These are phyloP conservation scores for Bombus superbus DNA, from an alignment of 1,140 invertebrate species.

Conservation along the genomic window DNA sequence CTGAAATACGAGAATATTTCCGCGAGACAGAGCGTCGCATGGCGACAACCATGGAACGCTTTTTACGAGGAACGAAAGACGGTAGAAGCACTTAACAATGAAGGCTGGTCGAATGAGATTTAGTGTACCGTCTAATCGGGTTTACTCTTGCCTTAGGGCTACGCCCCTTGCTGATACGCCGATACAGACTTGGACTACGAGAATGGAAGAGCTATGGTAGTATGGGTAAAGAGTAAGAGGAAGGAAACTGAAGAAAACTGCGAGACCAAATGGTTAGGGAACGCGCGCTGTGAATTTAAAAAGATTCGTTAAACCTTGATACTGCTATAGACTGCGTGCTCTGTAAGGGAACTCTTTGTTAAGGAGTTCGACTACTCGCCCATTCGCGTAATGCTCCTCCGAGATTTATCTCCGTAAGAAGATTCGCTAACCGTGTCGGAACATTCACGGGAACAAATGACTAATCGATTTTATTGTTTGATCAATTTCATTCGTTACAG, in stretches of 20 bases:
- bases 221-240: background rate
- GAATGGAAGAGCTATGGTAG: background rate
- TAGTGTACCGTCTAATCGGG: conserved; percentile 69
- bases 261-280: conserved; percentile 27
- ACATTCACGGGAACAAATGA: background rate
- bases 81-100: conserved; percentile 64
- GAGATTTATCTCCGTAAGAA: conserved; percentile 35
- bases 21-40: conserved; percentile 7
- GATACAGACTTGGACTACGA: background rate
- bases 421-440: background rate
- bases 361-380: conserved; percentile 24
- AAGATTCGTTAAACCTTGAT: conserved; percentile 58
- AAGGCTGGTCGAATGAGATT: conserved; percentile 68
- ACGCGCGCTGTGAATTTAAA: conserved; percentile 55
- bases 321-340: background rate
- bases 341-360: conserved; percentile 18
- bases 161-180: conserved; percentile 54
- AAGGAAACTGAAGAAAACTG: conserved; percentile 28
- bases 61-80: conserved; percentile 48
- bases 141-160: conserved; percentile 60
- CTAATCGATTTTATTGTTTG: background rate
- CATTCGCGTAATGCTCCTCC: conserved; percentile 2
- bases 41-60: conserved; percentile 46
- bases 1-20: conserved; percentile 18
- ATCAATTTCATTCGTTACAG: background rate